Conservation (phyloP, 2,113 vertebrate genomes). For the Limanda limanda region DNA sequence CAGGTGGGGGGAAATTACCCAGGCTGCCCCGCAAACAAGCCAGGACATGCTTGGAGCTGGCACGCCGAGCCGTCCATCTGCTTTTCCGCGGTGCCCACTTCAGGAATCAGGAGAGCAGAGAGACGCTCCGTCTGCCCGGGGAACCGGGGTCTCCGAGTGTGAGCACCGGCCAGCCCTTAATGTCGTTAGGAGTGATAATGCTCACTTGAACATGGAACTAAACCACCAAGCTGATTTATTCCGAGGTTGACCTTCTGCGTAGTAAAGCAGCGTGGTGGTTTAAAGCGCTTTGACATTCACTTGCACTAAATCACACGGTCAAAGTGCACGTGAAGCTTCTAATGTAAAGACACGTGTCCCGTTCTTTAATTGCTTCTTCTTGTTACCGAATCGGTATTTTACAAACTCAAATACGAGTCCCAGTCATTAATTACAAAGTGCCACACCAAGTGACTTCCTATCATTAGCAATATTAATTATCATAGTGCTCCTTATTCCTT, state of each 20-base stretch:
- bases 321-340: conserved; percentile 35
- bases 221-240: conserved; percentile 68
- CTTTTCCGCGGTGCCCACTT: conserved; percentile 63
- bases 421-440: conserved; percentile 82
- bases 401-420: conserved; percentile 57
- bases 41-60: conserved; percentile 81
- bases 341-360: conserved; percentile 42
- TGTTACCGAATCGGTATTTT: conserved; percentile 57
- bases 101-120: conserved; percentile 59
- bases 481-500: conserved; percentile 80
- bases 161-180: conserved; percentile 65
- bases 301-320: conserved; percentile 68
- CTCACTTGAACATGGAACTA: conserved; percentile 71
- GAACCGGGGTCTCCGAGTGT: conserved; percentile 55
- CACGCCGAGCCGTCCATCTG: conserved; percentile 82
- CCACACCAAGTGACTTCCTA: conserved; percentile 83
- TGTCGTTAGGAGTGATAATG: conserved; percentile 81
- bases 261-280: conserved; percentile 53
- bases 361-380: conserved; percentile 58
- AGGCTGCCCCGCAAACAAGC: conserved; percentile 81
- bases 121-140: conserved; percentile 47
- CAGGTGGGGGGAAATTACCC: conserved; percentile 83
- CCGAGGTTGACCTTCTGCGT: conserved; percentile 63
- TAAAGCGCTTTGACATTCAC: conserved; percentile 64
- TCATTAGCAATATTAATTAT: conserved; percentile 86